Base-by-base conservation (phyloP, 35 echinoderm and acorn worm species). In the Lytechinus pictus region DNA sequence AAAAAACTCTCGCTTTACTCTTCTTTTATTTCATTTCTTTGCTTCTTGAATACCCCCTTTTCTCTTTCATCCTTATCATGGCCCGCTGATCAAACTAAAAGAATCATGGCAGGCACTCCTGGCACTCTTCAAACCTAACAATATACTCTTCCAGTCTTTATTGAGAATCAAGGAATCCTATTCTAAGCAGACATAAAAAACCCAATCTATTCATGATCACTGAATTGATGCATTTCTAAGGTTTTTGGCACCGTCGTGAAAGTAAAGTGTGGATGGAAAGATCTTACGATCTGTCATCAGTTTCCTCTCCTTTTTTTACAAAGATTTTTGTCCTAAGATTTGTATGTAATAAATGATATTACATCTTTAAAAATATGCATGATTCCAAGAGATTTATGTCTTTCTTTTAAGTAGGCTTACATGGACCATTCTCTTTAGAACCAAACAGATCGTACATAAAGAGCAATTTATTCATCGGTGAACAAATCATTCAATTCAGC, bases 181-280 rank as follows among this genome's bases (percentile, higher is more conserved):
- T 79, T 79, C 66, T 79, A 79, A 44, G 5, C 16, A 79, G 66
- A n/a, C 66, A 79, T 79, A 16, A 79, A 79, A 79, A 79, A 79
- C 5, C 16, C 16, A 24, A 60, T 79, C 66, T 79, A 79, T 79
- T 79, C 66, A 79, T 79, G 66, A 79, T 79, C 66, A 79, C 19
- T 79, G 66, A 79, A 79, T 79, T 79, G 66, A 24, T 79, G 66
- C 66, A 79, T 79, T 79, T 79, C 66, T 79, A 79, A 79, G 66
- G 66, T 79, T 79, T 79, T 79, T 79, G 66, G 66, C 66, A 79
- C 66, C 19, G n/a, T 79, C 66, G 66, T n/a, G 66, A 79, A 79
- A 79, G 61, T 71, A 71, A 71, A 71, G 12, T 71, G 61, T 13
- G 61, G 61, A 79, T 24, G 7, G 66, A 24, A 24, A 24, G 66